phyloP scores from a whole-genome alignment of 2,797 vertebrate species.

The Sandelia bainsii region DNA sequence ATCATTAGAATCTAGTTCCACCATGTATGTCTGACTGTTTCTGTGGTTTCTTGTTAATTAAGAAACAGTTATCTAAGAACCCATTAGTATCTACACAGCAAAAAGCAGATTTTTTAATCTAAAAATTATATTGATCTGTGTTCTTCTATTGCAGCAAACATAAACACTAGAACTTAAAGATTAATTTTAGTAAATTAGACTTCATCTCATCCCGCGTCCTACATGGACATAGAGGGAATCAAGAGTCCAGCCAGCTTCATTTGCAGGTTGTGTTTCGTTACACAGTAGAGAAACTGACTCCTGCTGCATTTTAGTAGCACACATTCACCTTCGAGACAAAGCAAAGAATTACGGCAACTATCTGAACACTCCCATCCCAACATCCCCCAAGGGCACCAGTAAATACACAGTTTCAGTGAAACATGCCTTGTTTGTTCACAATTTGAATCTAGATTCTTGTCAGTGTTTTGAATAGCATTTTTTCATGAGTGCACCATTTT shows the following conservation, averaged over 20 bases:
- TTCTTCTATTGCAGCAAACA: too few relatives aligned
- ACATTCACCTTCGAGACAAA: constrained; percentile 49
- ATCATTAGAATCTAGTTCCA: too few relatives aligned
- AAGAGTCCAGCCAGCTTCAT: constrained; percentile 13
- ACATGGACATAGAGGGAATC: not conserved
- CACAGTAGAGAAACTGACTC: constrained; percentile 40
- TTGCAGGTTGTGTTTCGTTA: constrained; percentile 32
- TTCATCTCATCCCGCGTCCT: not conserved
- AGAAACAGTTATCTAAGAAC: too few relatives aligned
- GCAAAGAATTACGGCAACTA: constrained; percentile 8
- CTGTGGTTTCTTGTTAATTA: too few relatives aligned
- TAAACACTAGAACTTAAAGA: too few relatives aligned
- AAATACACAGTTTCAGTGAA: constrained; percentile 12
- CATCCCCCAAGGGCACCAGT: constrained; percentile 12
- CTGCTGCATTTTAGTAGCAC: constrained; percentile 10
- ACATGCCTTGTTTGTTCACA: constrained; percentile 29
- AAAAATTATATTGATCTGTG: too few relatives aligned
- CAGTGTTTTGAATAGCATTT: constrained; percentile 10
- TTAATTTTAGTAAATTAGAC: too few relatives aligned
- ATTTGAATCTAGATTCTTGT: constrained; percentile 29
- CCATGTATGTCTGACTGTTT: too few relatives aligned
- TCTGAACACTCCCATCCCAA: constrained; percentile 15
- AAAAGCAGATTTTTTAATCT: too few relatives aligned
- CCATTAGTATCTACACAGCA: too few relatives aligned
- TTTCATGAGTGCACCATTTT: constrained; percentile 17